A percentile compares a stretch with the other conserved stretches of the same genome.
Conservation (phyloP, 2,113 vertebrate species). For the Zosterops hypoxanthus region DNA sequence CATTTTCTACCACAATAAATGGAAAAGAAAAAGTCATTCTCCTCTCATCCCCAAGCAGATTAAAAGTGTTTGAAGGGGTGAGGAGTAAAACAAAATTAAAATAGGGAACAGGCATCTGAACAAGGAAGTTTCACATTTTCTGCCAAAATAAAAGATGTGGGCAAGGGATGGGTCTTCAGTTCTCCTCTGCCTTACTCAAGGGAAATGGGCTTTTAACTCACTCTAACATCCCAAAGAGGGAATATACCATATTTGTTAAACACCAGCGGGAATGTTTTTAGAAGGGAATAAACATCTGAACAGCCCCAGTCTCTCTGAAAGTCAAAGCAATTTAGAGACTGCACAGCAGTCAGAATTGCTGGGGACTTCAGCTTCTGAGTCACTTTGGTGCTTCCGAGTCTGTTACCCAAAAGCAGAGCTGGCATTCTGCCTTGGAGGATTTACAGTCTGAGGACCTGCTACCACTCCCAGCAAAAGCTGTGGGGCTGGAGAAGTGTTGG, state of each 20-base stretch:
- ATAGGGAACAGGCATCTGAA: not conserved
- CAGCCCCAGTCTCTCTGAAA: not conserved
- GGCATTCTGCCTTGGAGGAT: not conserved
- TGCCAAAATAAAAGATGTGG: not conserved
- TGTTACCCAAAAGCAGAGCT: not conserved
- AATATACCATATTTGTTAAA: not conserved
- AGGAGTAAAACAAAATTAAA: not conserved
- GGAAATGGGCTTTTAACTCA: not conserved
- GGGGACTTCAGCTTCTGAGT: not conserved
- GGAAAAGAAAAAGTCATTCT: not conserved
- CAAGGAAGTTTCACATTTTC: not conserved
- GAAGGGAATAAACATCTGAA: not conserved
- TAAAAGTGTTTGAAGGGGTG: not conserved
- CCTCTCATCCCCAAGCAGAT: not conserved
- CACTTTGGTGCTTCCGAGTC: not conserved
- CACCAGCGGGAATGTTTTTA: not conserved
- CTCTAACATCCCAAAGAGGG: not conserved
- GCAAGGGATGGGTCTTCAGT: not conserved
- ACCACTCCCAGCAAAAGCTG: not conserved
- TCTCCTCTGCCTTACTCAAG: not conserved
- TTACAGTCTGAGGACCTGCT: not conserved
- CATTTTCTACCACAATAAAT: constrained; percentile 19
- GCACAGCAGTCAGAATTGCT: not conserved
- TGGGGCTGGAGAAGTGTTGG: not conserved
- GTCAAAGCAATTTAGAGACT: not conserved